phyloP scores from a whole-genome alignment of 2,888 invertebrate genomes.

The Scelioninae gen. 1 region DNA sequence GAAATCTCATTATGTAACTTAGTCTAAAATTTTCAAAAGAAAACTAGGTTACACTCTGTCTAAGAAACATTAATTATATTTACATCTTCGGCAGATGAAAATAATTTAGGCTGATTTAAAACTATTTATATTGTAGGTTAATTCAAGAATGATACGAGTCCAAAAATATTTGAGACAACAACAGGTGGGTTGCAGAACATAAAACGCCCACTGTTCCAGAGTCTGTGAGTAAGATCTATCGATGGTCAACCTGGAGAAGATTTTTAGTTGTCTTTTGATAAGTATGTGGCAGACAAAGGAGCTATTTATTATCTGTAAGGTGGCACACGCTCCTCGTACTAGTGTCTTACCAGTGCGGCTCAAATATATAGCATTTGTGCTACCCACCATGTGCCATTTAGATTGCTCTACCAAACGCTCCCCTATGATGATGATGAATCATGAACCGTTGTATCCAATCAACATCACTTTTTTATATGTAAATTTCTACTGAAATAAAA shows the following conservation, averaged over 20 bases:
- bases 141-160: slow-evolving; percentile 50
- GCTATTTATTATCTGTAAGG: slow-evolving; percentile 60
- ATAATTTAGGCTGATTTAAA: background rate
- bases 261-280: slow-evolving; percentile 44
- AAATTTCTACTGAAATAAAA: background rate
- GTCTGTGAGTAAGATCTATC: slow-evolving; percentile 41
- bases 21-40: too few species aligned
- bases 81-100: background rate
- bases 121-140: background rate
- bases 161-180: slow-evolving; percentile 68
- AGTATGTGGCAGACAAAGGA: slow-evolving; percentile 50
- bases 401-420: slow-evolving; percentile 43
- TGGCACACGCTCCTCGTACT: slow-evolving; percentile 47
- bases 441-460: slow-evolving; percentile 22
- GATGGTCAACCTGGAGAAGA: slow-evolving; percentile 39
- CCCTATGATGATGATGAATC: slow-evolving; percentile 53
- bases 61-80: too few species aligned
- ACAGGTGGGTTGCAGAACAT: slow-evolving; percentile 74
- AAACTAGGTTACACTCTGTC: too few species aligned
- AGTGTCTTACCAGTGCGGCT: slow-evolving; percentile 45
- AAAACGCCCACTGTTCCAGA: slow-evolving; percentile 54
- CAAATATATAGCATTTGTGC: slow-evolving; percentile 58
- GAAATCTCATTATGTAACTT: too few species aligned
- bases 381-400: slow-evolving; percentile 59
- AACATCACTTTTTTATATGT: background rate